Base-by-base conservation (phyloP, 2,888 invertebrate species). In the Melipona beecheii region DNA sequence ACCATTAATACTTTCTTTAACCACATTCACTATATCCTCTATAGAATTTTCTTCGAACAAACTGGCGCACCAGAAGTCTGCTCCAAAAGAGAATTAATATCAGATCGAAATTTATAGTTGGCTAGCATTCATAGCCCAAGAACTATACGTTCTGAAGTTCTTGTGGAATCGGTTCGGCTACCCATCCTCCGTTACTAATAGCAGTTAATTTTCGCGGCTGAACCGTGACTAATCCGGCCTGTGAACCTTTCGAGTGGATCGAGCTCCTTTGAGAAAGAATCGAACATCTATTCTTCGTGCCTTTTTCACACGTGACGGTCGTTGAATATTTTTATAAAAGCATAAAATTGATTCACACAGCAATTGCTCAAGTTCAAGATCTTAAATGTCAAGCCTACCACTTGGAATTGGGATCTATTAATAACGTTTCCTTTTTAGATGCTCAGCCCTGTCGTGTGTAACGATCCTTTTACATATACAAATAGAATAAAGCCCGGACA, bases 141-240 rank as follows among this genome's bases (percentile, higher is more conserved):
- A 73, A 78, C 82, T 79, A 79, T 81, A 80, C 79, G 54, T 81
- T 79, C 66, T 60, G 36, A 84, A 87, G 82, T 87, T 89, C 62
- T 56, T 72, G 73, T 58, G 77, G 83, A 83, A 86, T 71, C 81
- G 79, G 9, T 58, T 56, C 58, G 13, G 36, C 66, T 24, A 36
- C 56, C 75, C 81, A 75, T 84, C 83, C 83, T 77, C 87, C 81
- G 85, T 89, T 89, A 86, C 83, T 82, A 89, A 87, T 85, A 79
- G 73, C 82, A 65, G 78, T 86, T 89, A 87, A 89, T 89, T 89
- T 81, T 82, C 81, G 50, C n/a, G 31, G 19, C 80, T 73, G 81
- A 88, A 79, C 87, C 74, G 69, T 52, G 50, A 65, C 70, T 81
- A 80, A 78, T 87, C 79, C 78, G 81, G 60, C 65, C 70, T 62